Evolutionary conservation across 2,888 invertebrate genomes (phyloP).

Genomic region (Spilosoma lubricipeda): DNA sequence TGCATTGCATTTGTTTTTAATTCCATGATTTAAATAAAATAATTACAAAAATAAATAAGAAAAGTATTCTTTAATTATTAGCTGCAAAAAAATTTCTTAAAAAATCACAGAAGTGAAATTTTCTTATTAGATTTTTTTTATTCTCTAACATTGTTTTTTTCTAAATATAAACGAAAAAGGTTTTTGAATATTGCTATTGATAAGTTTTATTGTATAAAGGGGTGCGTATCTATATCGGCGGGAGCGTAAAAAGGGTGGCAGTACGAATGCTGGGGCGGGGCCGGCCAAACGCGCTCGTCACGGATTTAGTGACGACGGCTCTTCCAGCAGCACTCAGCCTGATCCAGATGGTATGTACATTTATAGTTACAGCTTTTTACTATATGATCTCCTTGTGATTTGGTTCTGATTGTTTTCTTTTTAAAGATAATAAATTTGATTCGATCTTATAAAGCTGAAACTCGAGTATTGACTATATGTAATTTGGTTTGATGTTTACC

Average conservation of each 20-base stretch:
- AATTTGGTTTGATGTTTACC: too few relatives aligned
- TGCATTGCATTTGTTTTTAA: background rate
- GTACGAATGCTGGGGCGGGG: conserved; percentile 62
- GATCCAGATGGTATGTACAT: conserved; percentile 75
- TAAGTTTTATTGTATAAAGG: conserved; percentile 65
- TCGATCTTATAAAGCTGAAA: too few relatives aligned
- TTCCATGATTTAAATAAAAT: background rate
- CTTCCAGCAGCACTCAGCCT: conserved; percentile 87
- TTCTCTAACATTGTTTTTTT: background rate
- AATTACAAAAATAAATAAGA: background rate
- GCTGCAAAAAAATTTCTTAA: too few relatives aligned
- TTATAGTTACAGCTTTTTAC: background rate
- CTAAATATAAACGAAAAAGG: background rate
- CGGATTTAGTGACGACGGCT: conserved; percentile 91
- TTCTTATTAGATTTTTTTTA: background rate
- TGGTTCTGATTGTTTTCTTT: too few relatives aligned
- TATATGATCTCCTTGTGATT: background rate
- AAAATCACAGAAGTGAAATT: background rate
- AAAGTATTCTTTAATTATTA: too few relatives aligned
- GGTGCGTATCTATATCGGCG: conserved; percentile 92
- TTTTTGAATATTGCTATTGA: background rate
- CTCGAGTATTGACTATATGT: too few relatives aligned
- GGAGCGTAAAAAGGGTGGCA: conserved; percentile 89
- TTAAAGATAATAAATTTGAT: too few relatives aligned
- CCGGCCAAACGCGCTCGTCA: conserved; percentile 77